These are phyloP conservation scores for Musca domestica DNA, from an alignment of 1,140 invertebrate species.

Conservation along the genomic window DNA sequence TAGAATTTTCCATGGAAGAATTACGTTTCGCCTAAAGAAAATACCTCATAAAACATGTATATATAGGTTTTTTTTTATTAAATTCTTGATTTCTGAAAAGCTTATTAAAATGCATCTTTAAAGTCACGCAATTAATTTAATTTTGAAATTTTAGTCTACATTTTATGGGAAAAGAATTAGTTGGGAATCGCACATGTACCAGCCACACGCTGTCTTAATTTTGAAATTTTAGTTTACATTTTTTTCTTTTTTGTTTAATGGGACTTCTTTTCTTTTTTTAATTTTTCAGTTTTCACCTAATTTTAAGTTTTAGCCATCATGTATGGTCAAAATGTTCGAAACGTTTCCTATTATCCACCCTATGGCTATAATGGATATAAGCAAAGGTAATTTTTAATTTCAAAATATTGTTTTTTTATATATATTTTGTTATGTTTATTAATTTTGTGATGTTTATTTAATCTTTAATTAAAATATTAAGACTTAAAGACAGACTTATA, in stretches of 20 bases:
- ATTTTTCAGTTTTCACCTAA: slow-evolving; percentile 21
- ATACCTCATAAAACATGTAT: too few species aligned
- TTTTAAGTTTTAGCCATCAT: slow-evolving; percentile 21
- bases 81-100: too few species aligned
- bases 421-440: background rate
- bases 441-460: too few species aligned
- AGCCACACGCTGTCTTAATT: background rate
- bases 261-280: slow-evolving; percentile 22
- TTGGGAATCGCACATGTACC: background rate
- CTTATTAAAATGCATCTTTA: too few species aligned
- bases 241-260: slow-evolving; percentile 18
- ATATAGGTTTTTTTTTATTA: too few species aligned
- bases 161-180: too few species aligned
- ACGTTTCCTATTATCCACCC: slow-evolving; percentile 20
- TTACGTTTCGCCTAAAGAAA: too few species aligned
- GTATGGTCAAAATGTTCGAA: slow-evolving; percentile 28
- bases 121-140: too few species aligned
- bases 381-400: slow-evolving; percentile 24
- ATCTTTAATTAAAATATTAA: too few species aligned
- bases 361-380: slow-evolving; percentile 28
- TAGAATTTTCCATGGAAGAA: too few species aligned
- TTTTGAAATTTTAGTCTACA: too few species aligned
- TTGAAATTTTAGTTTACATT: background rate
- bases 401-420: slow-evolving; percentile 3
- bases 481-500: too few species aligned